Evolutionary conservation across 64 coral and sea anemone genomes (phyloP), one percentile per base, ranked within the genome.

Genomic region (Platygyra sinensis): DNA sequence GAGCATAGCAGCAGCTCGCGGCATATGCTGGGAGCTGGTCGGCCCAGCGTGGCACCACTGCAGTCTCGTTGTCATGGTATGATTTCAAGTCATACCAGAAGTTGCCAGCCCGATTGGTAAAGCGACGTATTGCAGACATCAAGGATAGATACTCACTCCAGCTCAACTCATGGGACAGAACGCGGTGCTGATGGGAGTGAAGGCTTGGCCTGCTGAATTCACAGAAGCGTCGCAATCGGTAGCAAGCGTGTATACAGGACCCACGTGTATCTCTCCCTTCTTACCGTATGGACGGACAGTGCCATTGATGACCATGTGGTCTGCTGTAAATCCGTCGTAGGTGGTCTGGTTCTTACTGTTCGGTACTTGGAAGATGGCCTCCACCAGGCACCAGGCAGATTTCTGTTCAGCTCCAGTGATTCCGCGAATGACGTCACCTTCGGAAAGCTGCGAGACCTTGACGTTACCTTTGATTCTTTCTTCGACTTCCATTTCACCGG

Each of bases 181-280:
- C 74, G 87, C 39, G 29, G 87, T 78, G 54, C 87, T 89, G 31
- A 89, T 75, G 61, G 87, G 87, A 1, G 87, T 89, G 55, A 89
- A 89, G 32, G 42, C 59, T 22, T 89, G 87, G 12, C 87, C 87
- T 25, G 87, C 87, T 60, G 87, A 27, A 49, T 89, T 89, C 72
- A 69, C 16, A 36, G 74, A 29, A 27, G 87, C 87, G 78, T 89
- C 87, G 10, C 87, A 89, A 9, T 89, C 87, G 19, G 87, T 89
- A 10, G 57, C 57, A 80, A 89, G 76, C 5, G 87, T 80, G 39
- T 67, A 89, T 20, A 89, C 17, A 17, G 74, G 20, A 18, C 17
- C 19, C 3, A 9, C 62, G 10, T 14, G 54, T 9, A 57, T 63
- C 46, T 78, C 54, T 8, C 11, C 87, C 75, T 52, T 80, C 16